Evolutionary conservation across 2,888 invertebrate species (phyloP).

Genomic region (Tenthredo livida): DNA sequence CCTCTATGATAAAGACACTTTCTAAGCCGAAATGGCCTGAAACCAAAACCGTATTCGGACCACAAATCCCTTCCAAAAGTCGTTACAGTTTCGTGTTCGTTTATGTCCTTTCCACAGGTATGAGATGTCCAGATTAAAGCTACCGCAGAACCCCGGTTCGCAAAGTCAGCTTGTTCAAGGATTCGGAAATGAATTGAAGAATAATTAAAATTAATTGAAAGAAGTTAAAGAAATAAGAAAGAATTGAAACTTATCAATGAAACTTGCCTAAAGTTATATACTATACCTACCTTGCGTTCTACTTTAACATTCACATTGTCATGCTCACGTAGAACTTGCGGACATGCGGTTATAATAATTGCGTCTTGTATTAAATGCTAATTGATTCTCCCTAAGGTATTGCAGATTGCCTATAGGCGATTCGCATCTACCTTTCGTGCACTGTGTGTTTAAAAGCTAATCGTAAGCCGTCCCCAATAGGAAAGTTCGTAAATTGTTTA

Average conservation of each 20-base stretch:
- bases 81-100: constrained; percentile 22
- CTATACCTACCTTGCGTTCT: too few species aligned
- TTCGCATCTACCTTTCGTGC: neutral
- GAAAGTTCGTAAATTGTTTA: constrained; percentile 38
- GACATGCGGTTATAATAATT: constrained; percentile 11
- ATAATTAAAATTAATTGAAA: too few species aligned
- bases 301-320: neutral
- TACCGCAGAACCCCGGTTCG: neutral
- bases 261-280: neutral
- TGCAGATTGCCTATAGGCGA: constrained; percentile 18
- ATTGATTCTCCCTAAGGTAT: constrained; percentile 13
- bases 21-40: constrained; percentile 16
- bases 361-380: constrained; percentile 11
- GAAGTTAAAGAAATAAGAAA: neutral
- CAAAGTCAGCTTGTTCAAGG: neutral
- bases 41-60: constrained; percentile 14
- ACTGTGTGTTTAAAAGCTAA: constrained; percentile 37
- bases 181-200: neutral
- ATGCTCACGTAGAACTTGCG: neutral
- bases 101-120: neutral
- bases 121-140: neutral
- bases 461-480: constrained; percentile 19
- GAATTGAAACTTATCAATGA: neutral
- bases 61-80: constrained; percentile 11
- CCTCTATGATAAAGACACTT: constrained; percentile 33